Conservation (phyloP, 1,140 invertebrate species). For the Medauroidea extradentata region DNA sequence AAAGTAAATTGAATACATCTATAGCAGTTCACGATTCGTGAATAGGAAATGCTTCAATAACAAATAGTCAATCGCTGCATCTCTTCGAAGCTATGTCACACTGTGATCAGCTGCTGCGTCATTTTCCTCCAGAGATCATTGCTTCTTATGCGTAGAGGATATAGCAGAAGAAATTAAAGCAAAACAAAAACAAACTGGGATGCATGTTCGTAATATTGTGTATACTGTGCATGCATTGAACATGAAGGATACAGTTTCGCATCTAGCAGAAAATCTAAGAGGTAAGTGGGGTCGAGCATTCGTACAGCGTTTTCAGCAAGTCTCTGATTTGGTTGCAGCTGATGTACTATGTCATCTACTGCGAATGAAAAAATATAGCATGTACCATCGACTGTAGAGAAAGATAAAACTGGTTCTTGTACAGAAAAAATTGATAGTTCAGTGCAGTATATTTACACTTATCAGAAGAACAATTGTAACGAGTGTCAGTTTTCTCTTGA, state of each 20-base stretch:
- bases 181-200: neutral
- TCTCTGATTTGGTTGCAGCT: too few relatives aligned
- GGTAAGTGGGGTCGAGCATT: too few relatives aligned
- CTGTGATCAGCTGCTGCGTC: neutral
- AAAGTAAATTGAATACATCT: neutral
- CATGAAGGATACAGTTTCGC: neutral
- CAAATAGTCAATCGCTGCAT: constrained; percentile 1
- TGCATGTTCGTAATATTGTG: neutral
- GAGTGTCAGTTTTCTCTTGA: constrained; percentile 8
- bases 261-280: too few relatives aligned
- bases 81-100: neutral
- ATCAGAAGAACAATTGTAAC: neutral
- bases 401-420: neutral
- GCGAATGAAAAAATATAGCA: too few relatives aligned
- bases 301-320: too few relatives aligned
- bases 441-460: constrained; percentile 4
- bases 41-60: neutral
- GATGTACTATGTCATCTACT: too few relatives aligned
- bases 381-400: too few relatives aligned
- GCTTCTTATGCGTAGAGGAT: neutral
- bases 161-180: neutral
- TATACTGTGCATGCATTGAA: neutral
- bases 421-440: neutral
- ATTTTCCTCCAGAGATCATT: neutral
- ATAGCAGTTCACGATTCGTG: neutral